phyloP scores from a whole-genome alignment of 30 jellyfish, hydroid and myxozoan species.

The Aurelia coerulea region DNA sequence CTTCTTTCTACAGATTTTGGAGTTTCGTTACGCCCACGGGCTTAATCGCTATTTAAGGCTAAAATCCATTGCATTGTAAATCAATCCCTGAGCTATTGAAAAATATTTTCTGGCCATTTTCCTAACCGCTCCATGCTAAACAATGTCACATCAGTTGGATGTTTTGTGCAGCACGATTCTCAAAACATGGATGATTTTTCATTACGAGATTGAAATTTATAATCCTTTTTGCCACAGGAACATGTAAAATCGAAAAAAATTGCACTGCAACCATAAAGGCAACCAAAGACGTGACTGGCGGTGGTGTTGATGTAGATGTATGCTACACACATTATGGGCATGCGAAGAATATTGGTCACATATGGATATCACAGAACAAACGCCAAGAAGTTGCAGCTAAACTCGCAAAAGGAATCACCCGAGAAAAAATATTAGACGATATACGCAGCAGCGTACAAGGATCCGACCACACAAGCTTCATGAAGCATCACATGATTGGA shows the following conservation, averaged over 20 bases:
- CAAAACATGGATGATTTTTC: not conserved
- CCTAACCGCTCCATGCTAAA: no score
- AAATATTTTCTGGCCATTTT: no score
- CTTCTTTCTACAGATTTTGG: no score
- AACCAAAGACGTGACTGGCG: not conserved
- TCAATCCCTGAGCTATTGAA: no score
- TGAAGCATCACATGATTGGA: not conserved
- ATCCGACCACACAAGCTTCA: not conserved
- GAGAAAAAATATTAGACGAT: not conserved
- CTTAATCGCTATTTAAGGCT: no score
- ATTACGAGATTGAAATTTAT: no score
- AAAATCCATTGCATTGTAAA: no score
- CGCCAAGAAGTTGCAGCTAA: not conserved
- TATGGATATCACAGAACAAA: not conserved
- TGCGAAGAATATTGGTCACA: not conserved
- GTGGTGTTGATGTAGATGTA: not conserved
- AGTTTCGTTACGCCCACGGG: no score
- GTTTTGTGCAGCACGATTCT: no score
- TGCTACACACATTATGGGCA: slow-evolving; percentile 7
- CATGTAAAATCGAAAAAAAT: not conserved
- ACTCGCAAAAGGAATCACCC: not conserved
- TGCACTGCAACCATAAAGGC: not conserved
- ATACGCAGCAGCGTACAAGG: not conserved
- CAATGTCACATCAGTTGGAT: no score
- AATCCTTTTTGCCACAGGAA: not conserved